These are phyloP conservation scores for Synanthedon formicaeformis DNA, from an alignment of 2,888 invertebrate species.

Conservation along the genomic window DNA sequence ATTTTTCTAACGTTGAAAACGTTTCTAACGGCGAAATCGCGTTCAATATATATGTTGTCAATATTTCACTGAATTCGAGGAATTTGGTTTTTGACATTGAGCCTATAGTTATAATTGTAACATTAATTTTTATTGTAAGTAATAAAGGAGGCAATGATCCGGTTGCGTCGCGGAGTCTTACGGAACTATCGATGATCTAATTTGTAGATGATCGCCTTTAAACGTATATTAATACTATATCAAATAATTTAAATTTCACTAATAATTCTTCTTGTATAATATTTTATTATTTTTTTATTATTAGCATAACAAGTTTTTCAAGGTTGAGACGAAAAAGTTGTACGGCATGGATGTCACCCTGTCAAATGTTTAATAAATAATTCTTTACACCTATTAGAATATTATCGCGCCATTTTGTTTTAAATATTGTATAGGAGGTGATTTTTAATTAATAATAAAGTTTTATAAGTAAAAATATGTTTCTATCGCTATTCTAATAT, in stretches of 20 bases:
- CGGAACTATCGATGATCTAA: not conserved
- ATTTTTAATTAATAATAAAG: too few relatives aligned
- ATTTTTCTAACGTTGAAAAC: too few relatives aligned
- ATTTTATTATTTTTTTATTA: slow-evolving; percentile 35
- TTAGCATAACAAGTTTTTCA: slow-evolving; percentile 59
- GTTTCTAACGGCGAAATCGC: too few relatives aligned
- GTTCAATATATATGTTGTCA: too few relatives aligned
- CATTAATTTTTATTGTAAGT: not conserved
- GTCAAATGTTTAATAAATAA: not conserved
- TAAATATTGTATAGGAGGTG: too few relatives aligned
- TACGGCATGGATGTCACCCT: slow-evolving; percentile 28
- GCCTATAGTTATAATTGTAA: too few relatives aligned
- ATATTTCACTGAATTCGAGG: too few relatives aligned
- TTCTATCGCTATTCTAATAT: too few relatives aligned
- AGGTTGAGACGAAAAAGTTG: slow-evolving; percentile 39
- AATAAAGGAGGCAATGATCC: not conserved
- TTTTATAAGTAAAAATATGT: too few relatives aligned
- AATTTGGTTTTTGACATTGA: too few relatives aligned
- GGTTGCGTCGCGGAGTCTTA: not conserved
- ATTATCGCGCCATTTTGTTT: too few relatives aligned
- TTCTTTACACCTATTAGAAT: too few relatives aligned
- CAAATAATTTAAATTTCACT: slow-evolving; percentile 1
- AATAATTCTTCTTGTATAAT: not conserved
- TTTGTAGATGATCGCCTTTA: not conserved
- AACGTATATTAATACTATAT: not conserved